Base-by-base conservation (phyloP, 2,888 invertebrate genomes). In the Leucophora obtusa region DNA sequence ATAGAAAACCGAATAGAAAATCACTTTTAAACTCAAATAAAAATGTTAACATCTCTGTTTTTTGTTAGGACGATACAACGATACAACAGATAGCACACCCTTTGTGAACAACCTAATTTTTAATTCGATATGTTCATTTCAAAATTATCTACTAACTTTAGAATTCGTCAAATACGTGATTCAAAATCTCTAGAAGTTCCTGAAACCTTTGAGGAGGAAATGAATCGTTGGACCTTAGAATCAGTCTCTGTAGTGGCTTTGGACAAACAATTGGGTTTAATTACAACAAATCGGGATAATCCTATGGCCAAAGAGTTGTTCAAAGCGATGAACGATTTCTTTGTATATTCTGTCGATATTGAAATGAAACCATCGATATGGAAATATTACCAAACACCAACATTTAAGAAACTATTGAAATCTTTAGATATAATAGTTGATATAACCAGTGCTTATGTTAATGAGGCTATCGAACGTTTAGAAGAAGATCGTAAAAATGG, bases 201-300 rank as follows among this genome's bases (percentile, higher is more conserved):
- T 0, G 87, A 85, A 0, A 85, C 92, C 82, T 92, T 93, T 69
- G 83, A 89, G 54, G 91, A 91, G 18, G 91, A 92, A 82, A 84
- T 93, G 0, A 91, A 91, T 70, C 91, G 92, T 80, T 93, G 93
- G 93, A 91, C 92, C 2, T 86, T 94, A 17, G 94, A 94, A 87
- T 92, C 91, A 0, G 88, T 91, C 0, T 89, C 89, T 0, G 86
- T 89, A 8, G 87, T 92, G 5, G 91, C 91, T 0, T 75, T 91
- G 24, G 90, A 92, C 76, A 89, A 86, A 38, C 85, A 87, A 68
- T 82, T 90, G 14, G 89, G 87, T 11, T 69, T 89, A 0, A 83
- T 89, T 0, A 84, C 82, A 9, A 76, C 76, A 0, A 72, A 75
- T 0, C 63, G 77, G 0, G 70, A 83, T 0, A 83, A 85, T 74